Conservation (phyloP, 2,797 vertebrate species). For the Parambassis ranga region DNA sequence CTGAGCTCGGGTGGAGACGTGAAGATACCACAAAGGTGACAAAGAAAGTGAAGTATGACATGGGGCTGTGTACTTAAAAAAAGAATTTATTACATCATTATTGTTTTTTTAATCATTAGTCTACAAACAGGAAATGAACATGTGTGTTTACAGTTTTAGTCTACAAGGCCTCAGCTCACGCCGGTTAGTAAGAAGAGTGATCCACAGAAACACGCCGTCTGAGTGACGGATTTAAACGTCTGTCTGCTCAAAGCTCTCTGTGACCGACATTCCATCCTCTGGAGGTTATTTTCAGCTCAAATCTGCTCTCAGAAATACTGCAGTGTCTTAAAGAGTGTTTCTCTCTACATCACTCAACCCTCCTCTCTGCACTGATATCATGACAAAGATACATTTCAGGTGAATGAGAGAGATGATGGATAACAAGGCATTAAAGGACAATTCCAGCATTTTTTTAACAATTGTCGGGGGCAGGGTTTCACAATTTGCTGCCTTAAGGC, state of each 20-base stretch:
- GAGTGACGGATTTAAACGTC: constrained; percentile 13
- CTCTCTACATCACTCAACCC: no score
- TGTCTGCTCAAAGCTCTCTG: constrained; percentile 8
- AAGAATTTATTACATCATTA: constrained; percentile 41
- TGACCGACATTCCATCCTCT: constrained; percentile 4
- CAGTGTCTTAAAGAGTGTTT: background rate
- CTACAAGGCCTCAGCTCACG: constrained; percentile 43
- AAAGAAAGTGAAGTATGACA: constrained; percentile 8
- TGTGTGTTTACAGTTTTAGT: constrained; percentile 1
- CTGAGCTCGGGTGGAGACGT: no score
- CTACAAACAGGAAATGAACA: constrained; percentile 33
- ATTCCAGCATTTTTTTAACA: no score
- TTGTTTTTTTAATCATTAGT: background rate
- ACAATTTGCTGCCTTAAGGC: no score
- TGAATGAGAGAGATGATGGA: no score
- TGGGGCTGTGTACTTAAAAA: background rate
- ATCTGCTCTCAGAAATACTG: background rate
- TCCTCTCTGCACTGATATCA: background rate
- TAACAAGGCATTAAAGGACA: no score
- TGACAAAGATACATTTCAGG: no score
- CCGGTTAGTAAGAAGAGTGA: constrained; percentile 2
- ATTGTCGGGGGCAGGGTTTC: no score
- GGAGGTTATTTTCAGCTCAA: background rate
- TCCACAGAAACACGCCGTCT: background rate
- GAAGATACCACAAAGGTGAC: no score